A percentile compares a stretch with the other conserved stretches of the same genome.
Evolutionary conservation across 1,140 invertebrate species (phyloP).

Genomic region (Theocolax elegans): DNA sequence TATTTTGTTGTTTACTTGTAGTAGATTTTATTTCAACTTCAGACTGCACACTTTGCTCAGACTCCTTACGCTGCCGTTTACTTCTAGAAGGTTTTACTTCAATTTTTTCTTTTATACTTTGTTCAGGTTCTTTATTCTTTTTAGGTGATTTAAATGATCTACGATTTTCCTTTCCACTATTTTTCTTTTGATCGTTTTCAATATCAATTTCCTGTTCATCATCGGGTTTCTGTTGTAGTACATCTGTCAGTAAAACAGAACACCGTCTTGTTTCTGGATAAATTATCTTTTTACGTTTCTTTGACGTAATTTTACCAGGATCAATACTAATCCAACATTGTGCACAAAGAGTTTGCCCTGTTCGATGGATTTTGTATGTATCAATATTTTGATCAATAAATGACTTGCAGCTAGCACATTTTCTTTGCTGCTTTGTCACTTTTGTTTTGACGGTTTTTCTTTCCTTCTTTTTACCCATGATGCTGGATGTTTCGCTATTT

Average conservation of each 20-base stretch:
- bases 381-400: conserved; percentile 44
- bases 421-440: conserved; percentile 8
- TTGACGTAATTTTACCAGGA: conserved; percentile 33
- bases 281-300: conserved; percentile 29
- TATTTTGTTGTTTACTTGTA: neutral
- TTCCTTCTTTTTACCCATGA: conserved; percentile 36
- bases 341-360: conserved; percentile 55
- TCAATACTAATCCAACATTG: conserved; percentile 56
- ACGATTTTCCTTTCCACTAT: conserved; percentile 31
- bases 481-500: conserved; percentile 45
- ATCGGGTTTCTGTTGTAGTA: conserved; percentile 46
- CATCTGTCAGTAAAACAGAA: conserved; percentile 58
- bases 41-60: conserved; percentile 26
- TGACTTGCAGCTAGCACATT: conserved; percentile 53
- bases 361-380: conserved; percentile 55
- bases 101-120: conserved; percentile 30
- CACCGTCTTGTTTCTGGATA: conserved; percentile 52
- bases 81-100: conserved; percentile 1
- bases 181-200: conserved; percentile 48
- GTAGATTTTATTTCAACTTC: neutral
- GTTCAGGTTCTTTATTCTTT: conserved; percentile 17
- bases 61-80: conserved; percentile 3
- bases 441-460: conserved; percentile 28
- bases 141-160: neutral
- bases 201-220: conserved; percentile 41